These are phyloP conservation scores for Beroe ovata DNA, from an alignment of 37 sponge, comb jelly and placozoan genomes.

Conservation along the genomic window DNA sequence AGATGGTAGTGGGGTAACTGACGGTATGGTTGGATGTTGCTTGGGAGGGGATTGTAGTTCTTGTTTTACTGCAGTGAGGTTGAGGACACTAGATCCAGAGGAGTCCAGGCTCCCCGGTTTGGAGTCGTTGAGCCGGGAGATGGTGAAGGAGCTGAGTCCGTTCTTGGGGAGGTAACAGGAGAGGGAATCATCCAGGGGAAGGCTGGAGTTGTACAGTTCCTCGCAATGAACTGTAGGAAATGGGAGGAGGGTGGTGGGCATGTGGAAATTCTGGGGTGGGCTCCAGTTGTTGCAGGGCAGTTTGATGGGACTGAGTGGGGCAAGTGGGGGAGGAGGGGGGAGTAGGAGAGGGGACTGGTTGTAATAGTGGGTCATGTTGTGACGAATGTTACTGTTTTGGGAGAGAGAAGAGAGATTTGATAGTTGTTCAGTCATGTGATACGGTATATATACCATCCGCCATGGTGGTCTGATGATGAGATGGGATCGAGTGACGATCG, in stretches of 20 bases:
- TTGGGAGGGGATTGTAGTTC: background rate
- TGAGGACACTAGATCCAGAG: constrained; percentile 20
- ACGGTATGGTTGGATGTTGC: background rate
- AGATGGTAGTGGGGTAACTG: background rate
- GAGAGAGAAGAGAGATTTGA: too few species aligned
- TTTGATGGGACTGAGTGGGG: constrained; percentile 54
- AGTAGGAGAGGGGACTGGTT: background rate
- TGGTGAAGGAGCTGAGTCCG: background rate
- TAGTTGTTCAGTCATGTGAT: too few species aligned
- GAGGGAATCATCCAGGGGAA: constrained; percentile 4
- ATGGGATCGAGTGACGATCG: background rate
- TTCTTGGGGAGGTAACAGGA: background rate
- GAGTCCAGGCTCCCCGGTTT: background rate
- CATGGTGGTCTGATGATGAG: too few species aligned
- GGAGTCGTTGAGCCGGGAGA: constrained; percentile 5
- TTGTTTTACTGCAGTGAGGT: constrained; percentile 36
- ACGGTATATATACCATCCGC: too few species aligned
- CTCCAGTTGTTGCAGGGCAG: background rate
- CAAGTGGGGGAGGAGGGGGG: constrained; percentile 58
- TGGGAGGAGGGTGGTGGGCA: constrained; percentile 1
- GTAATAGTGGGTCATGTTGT: too few species aligned
- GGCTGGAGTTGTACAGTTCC: background rate
- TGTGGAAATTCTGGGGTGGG: background rate
- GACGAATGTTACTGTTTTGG: too few species aligned
- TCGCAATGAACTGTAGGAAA: constrained; percentile 38